These are phyloP conservation scores for Triops cancriformis DNA, from an alignment of 1,140 invertebrate species.

Conservation along the genomic window DNA sequence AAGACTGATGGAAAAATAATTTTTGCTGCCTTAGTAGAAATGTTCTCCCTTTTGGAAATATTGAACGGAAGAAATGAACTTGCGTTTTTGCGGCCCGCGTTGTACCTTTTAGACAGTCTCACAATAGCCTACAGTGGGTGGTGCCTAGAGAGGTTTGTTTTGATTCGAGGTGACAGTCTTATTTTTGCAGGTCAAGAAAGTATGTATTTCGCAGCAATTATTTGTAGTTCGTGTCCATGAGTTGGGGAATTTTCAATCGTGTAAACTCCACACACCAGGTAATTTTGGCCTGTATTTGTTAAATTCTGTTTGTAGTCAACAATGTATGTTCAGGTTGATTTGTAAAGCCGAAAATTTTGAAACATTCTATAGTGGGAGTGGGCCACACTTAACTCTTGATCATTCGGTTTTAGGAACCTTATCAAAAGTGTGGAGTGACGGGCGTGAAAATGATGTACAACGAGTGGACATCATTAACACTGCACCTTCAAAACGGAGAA, in stretches of 20 bases:
- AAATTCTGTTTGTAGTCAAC: background rate
- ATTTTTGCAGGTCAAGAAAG: background rate
- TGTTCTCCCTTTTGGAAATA: too few species aligned
- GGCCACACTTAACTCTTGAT: too few species aligned
- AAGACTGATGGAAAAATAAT: too few species aligned
- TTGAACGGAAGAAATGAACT: too few species aligned
- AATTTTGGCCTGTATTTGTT: background rate
- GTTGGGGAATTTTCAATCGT: conserved; percentile 19
- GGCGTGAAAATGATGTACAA: conserved; percentile 24
- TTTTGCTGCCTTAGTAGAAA: too few species aligned
- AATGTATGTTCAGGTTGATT: background rate
- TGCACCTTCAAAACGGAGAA: conserved; percentile 25
- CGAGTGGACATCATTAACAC: conserved; percentile 27
- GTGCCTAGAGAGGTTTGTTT: background rate
- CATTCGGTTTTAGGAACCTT: background rate
- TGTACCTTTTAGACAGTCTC: too few species aligned
- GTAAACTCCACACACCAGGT: conserved; percentile 22
- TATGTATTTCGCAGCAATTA: background rate
- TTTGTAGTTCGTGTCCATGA: background rate
- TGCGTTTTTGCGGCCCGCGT: too few species aligned
- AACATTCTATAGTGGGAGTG: too few species aligned
- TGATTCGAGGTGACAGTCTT: background rate
- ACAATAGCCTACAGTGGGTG: background rate
- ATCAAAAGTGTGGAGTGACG: conserved; percentile 20
- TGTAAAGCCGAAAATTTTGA: too few species aligned